phyloP scores from a whole-genome alignment of 1,140 invertebrate genomes.

The Sminthurides bifidus region DNA sequence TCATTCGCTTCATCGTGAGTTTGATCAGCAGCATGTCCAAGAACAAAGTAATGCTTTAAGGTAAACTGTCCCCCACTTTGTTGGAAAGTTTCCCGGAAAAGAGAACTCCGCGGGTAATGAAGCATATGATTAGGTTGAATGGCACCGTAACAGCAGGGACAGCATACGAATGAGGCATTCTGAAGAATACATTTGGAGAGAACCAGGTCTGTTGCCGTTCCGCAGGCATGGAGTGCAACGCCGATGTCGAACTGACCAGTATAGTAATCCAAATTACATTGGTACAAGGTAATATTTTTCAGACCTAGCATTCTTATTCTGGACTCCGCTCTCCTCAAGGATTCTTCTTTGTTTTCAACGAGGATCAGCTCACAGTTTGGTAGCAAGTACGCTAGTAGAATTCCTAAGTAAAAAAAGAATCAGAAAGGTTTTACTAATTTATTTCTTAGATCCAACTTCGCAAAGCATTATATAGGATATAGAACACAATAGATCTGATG shows the following conservation, averaged over 20 bases:
- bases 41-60: constrained; percentile 57
- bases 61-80: constrained; percentile 41
- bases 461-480: too few relatives aligned
- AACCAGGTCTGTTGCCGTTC: constrained; percentile 85
- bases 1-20: constrained; percentile 58
- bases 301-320: constrained; percentile 56
- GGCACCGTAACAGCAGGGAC: constrained; percentile 89
- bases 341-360: constrained; percentile 86
- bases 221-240: constrained; percentile 82
- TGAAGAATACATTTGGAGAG: constrained; percentile 59
- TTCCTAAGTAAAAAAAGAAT: constrained; percentile 32
- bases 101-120: constrained; percentile 48
- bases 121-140: constrained; percentile 58
- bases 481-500: too few relatives aligned
- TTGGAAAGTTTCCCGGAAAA: constrained; percentile 47
- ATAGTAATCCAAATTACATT: constrained; percentile 74
- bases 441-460: too few relatives aligned
- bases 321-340: constrained; percentile 57
- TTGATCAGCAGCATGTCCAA: constrained; percentile 82
- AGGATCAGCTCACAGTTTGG: constrained; percentile 64
- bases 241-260: constrained; percentile 58
- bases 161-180: constrained; percentile 71
- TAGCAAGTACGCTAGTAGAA: constrained; percentile 66
- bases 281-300: constrained; percentile 65
- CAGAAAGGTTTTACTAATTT: too few relatives aligned